Base-by-base conservation (phyloP, 2,113 vertebrate species). In the Sclerurus mexicanus region DNA sequence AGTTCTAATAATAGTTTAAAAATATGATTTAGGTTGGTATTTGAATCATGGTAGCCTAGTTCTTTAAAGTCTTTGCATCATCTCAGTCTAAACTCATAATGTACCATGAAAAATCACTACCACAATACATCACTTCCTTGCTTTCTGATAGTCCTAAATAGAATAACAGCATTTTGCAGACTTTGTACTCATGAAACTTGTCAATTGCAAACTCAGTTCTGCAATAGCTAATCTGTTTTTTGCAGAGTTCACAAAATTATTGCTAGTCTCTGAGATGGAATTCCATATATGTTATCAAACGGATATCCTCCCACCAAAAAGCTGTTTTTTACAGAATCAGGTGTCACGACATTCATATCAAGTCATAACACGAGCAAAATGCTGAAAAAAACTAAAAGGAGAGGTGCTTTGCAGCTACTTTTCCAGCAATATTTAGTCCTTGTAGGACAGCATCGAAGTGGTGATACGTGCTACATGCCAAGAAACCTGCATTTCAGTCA, bases 1-100 rank as follows among this genome's bases (percentile, higher is more conserved):
- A 91, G 12, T 86, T 86, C 87, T 75, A 86, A 88, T 80, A 94
- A 94, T 71, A 91, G 42, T 49, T 93, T 77, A 39, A 80, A 94
- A 94, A 71, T 59, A 77, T 59, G 33, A 95, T 79, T 91, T 87
- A 91, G 33, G 46, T 39, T 73, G 12, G 49, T 73, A 80, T 77
- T 33, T 90, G 76, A 95, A 93, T 83, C 53, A 93, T 17, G 15
- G 39, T 8, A 94, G 33, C 30, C 14, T 64, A 67, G 25, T 50
- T 90, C 93, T 94, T 88, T 71, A n/a, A 84, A 80, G 53, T n/a
- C 42, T 77, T 88, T 63, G 31, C 24, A 87, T 42, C 35, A 63
- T 69, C 46, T 77, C 37, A 77, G 59, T 63, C 59, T 91, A 62
- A 93, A 87, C 8, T 67, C 35, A 50, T 59, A 82, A 86, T 2